These are phyloP conservation scores for Chalcis sispes DNA, from an alignment of 2,888 invertebrate species.

Conservation along the genomic window DNA sequence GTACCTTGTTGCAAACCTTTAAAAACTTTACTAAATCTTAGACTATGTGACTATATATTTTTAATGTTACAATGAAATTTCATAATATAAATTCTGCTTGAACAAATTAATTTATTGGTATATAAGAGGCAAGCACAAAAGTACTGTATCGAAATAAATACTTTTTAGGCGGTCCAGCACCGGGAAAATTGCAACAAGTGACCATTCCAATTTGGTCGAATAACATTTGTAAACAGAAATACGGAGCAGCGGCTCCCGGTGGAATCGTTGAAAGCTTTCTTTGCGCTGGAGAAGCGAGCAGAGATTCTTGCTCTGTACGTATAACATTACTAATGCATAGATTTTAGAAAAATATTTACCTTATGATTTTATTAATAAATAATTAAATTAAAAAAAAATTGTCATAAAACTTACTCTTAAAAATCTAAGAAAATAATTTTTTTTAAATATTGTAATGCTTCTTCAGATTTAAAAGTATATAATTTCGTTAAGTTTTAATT, in stretches of 20 bases:
- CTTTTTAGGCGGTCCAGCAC: slow-evolving; percentile 86
- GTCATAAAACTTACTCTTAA: too few species aligned
- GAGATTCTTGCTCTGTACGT: slow-evolving; percentile 94
- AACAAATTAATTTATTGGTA: background rate
- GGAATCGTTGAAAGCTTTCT: slow-evolving; percentile 93
- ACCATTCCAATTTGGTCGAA: slow-evolving; percentile 91
- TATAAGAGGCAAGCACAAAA: background rate
- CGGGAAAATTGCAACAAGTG: slow-evolving; percentile 88
- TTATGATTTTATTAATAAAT: too few species aligned
- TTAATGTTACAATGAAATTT: background rate
- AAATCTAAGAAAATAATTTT: background rate
- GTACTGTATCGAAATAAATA: background rate
- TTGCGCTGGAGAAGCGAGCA: slow-evolving; percentile 89
- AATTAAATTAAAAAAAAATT: too few species aligned
- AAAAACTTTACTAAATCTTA: too few species aligned
- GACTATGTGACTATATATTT: too few species aligned
- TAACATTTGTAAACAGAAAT: slow-evolving; percentile 85
- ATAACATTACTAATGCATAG: background rate
- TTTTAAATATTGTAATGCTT: too few species aligned
- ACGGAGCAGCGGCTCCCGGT: slow-evolving; percentile 91
- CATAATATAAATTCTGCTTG: background rate
- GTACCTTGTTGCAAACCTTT: too few species aligned
- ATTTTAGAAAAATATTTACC: background rate
- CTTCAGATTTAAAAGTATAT: too few species aligned
- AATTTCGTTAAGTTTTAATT: too few species aligned